These are phyloP conservation scores for Epirrita christyi DNA, from an alignment of 2,888 invertebrate species.

Conservation along the genomic window DNA sequence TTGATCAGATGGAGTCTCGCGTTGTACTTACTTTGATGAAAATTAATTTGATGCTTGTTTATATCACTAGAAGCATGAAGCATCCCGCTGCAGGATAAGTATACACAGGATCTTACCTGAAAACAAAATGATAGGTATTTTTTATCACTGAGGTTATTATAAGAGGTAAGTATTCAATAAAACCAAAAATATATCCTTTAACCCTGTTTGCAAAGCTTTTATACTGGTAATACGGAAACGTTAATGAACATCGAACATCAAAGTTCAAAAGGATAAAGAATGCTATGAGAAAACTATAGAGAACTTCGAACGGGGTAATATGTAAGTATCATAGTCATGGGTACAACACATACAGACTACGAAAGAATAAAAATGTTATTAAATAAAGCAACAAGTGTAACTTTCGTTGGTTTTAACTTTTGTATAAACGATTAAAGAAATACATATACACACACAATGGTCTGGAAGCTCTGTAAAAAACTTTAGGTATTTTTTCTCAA, in stretches of 20 bases:
- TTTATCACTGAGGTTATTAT: no score
- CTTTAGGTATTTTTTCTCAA: no score
- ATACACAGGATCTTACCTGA: constrained; percentile 41
- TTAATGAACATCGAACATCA: constrained; percentile 7
- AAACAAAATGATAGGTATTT: constrained; percentile 28
- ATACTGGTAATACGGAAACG: background rate
- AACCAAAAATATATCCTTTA: background rate
- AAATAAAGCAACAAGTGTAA: background rate
- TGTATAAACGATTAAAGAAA: background rate
- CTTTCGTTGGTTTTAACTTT: background rate
- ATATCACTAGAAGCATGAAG: no score
- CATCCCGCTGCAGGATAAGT: background rate
- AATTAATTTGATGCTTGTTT: constrained; percentile 9
- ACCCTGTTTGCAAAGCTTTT: background rate
- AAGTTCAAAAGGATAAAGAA: constrained; percentile 15
- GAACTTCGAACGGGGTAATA: background rate
- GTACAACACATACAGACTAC: no score
- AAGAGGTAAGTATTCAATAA: background rate
- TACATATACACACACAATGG: background rate
- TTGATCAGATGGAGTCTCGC: constrained; percentile 15
- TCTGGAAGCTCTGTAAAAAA: background rate
- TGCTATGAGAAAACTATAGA: constrained; percentile 9
- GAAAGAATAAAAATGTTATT: background rate
- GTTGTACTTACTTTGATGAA: constrained; percentile 15
- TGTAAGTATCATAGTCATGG: no score